phyloP scores from a whole-genome alignment of 2,797 vertebrate species.

The Sorex maritimensis region DNA sequence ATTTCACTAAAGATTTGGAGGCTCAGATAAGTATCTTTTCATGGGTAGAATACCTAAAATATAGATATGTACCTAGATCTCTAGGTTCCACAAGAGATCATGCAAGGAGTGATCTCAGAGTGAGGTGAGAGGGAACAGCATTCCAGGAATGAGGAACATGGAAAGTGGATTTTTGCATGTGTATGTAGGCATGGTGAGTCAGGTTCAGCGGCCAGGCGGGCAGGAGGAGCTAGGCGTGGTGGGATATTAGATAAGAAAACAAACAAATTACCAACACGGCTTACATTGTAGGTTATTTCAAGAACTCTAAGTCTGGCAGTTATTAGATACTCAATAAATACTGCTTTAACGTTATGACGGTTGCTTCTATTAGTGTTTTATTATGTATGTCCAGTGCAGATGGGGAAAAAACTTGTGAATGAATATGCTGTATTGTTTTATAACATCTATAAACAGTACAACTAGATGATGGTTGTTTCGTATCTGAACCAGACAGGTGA shows the following conservation, averaged over 20 bases:
- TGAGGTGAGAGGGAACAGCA: background rate
- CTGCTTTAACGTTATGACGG: slow-evolving; percentile 18
- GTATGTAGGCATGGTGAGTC: background rate
- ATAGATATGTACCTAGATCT: background rate
- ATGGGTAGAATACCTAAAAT: background rate
- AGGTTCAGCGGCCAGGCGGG: background rate
- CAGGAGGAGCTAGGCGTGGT: background rate
- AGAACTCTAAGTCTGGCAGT: background rate
- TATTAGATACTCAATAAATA: slow-evolving; percentile 19
- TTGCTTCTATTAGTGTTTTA: background rate
- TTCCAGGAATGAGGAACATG: rapidly evolving
- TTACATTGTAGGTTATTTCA: background rate
- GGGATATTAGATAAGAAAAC: slow-evolving; percentile 21
- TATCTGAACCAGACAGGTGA: background rate
- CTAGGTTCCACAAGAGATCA: background rate
- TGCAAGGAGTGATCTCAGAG: background rate
- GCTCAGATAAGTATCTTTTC: too few relatives aligned
- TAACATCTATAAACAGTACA: background rate
- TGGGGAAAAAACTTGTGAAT: background rate
- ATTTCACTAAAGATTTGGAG: background rate
- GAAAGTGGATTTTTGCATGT: background rate
- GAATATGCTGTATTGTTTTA: background rate
- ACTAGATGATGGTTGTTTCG: background rate
- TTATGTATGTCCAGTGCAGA: background rate
- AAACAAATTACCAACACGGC: background rate